Conservation (phyloP, 2,113 vertebrate genomes). For the Centrocercus urophasianus region DNA sequence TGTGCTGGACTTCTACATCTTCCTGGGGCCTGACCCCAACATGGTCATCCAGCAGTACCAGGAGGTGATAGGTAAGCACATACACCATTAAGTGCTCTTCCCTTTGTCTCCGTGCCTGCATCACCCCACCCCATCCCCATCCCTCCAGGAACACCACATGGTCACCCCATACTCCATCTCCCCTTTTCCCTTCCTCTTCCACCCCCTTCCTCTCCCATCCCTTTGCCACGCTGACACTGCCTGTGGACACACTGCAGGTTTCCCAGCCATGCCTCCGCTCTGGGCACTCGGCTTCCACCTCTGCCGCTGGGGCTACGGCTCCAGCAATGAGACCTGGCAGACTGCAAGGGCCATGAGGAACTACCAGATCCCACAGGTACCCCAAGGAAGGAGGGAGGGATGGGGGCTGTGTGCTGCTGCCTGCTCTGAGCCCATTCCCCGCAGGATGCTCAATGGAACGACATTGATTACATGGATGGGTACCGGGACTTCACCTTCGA, state of each 20-base stretch:
- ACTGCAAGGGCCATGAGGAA: conserved; percentile 83
- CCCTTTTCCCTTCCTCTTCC: neutral
- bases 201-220: neutral
- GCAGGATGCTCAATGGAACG: conserved; percentile 85
- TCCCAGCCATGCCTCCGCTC: conserved; percentile 85
- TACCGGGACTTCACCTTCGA: conserved; percentile 87
- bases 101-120: neutral
- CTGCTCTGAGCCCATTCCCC: neutral
- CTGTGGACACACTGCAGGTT: conserved; percentile 33
- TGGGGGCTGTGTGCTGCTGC: neutral
- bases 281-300: conserved; percentile 91
- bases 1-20: conserved; percentile 89
- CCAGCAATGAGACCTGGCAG: conserved; percentile 85
- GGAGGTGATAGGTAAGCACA: conserved; percentile 85
- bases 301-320: conserved; percentile 88
- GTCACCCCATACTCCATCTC: neutral
- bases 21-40: conserved; percentile 82
- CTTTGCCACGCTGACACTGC: neutral
- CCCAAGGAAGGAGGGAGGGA: neutral
- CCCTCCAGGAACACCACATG: neutral
- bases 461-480: conserved; percentile 88
- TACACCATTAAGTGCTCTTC: rapidly evolving
- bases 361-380: conserved; percentile 77
- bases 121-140: neutral
- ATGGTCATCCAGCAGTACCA: conserved; percentile 85